Conservation (phyloP, 2,113 vertebrate species). For the Chionodraco myersi region DNA sequence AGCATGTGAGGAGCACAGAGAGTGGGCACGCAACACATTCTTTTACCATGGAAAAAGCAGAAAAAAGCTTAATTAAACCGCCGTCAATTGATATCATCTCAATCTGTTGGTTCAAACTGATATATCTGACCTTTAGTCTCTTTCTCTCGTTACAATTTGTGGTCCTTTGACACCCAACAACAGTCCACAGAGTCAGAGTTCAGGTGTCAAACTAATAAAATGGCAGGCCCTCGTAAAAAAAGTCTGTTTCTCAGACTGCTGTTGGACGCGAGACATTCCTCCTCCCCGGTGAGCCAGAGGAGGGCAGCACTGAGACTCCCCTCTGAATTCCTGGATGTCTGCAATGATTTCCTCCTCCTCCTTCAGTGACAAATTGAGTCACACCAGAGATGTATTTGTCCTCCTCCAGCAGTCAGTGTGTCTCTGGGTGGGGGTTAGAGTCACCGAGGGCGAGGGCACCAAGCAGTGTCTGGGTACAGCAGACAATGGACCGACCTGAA, state of each 20-base stretch:
- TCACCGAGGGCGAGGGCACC: conserved; percentile 86
- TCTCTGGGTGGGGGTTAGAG: conserved; percentile 81
- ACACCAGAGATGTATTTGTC: conserved; percentile 14
- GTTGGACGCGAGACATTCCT: not conserved
- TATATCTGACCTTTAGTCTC: not conserved
- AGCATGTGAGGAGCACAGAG: not conserved
- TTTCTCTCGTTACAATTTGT: not conserved
- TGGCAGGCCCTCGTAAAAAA: not conserved
- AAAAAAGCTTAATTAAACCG: not conserved
- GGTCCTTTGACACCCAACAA: not conserved
- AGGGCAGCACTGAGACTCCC: not conserved
- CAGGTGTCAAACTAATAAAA: conserved; percentile 10
- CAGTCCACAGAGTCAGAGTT: not conserved
- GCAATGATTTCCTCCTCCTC: not conserved
- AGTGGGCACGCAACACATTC: too few relatives aligned
- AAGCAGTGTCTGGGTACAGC: conserved; percentile 92
- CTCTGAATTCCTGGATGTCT: conserved; percentile 8
- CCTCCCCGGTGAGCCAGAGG: not conserved
- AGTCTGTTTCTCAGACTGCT: not conserved
- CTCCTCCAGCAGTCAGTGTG: conserved; percentile 65
- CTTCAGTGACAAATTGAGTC: not conserved
- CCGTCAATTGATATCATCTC: not conserved
- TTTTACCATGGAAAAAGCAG: not conserved
- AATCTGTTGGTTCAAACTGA: too few relatives aligned
- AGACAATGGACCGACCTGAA: conserved; percentile 94